Evolutionary conservation across 1,140 invertebrate species (phyloP).

Genomic region (Marisa cornuarietis): DNA sequence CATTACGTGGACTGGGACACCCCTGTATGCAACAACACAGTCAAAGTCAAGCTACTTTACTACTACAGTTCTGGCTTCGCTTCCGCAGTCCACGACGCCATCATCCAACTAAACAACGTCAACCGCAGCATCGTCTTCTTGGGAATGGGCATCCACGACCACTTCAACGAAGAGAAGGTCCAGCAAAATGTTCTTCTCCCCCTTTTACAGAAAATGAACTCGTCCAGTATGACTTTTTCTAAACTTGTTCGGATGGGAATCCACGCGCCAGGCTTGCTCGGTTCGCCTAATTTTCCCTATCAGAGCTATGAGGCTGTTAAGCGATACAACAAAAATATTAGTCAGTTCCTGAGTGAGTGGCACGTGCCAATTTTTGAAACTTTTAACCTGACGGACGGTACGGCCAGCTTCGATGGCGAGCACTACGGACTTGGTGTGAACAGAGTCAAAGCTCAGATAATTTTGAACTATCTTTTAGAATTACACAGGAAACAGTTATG

Average conservation of each 20-base stretch:
- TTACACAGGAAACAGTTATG: background rate
- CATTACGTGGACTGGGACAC: background rate
- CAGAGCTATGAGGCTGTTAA: background rate
- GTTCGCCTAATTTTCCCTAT: background rate
- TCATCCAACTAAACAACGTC: background rate
- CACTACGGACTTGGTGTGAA: conserved; percentile 27
- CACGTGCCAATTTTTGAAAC: conserved; percentile 21
- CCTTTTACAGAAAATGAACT: background rate
- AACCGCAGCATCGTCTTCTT: conserved; percentile 5
- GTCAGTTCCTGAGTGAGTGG: background rate
- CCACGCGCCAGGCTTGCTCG: background rate
- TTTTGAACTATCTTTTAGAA: conserved; percentile 20
- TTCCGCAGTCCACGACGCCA: background rate
- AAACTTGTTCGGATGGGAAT: background rate
- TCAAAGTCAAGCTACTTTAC: background rate
- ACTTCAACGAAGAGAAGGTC: background rate
- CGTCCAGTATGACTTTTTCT: no score
- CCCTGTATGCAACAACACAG: background rate
- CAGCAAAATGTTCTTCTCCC: background rate
- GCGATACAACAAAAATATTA: conserved; percentile 6
- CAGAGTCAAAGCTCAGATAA: conserved; percentile 17
- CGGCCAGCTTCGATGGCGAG: conserved; percentile 25
- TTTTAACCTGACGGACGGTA: conserved; percentile 23
- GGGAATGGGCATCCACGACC: background rate
- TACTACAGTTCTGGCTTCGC: background rate